Conservation (phyloP, 2,113 vertebrate genomes). For the Haplotaxodon microlepis region DNA sequence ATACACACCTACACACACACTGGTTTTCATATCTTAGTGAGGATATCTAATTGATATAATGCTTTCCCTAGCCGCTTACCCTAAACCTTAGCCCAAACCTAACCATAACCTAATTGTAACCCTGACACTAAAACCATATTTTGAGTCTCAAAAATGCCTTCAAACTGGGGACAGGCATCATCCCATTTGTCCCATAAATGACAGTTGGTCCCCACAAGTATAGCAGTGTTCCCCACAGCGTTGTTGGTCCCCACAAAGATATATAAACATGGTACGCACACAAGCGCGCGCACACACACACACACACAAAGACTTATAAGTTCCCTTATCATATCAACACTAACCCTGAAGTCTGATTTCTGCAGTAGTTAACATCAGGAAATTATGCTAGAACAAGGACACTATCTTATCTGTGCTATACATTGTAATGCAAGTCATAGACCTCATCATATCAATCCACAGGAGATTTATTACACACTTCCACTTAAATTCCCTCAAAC, state of each 20-base stretch:
- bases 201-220: not conserved
- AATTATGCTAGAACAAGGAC: not conserved
- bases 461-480: not conserved
- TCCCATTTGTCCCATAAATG: not conserved
- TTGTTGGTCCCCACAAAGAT: not conserved
- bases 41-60: not conserved
- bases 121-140: not conserved
- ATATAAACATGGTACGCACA: not conserved
- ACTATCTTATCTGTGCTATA: not conserved
- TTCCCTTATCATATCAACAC: not conserved
- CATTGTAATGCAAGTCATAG: not conserved
- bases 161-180: not conserved
- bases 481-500: not conserved
- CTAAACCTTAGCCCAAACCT: not conserved
- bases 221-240: not conserved
- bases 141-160: not conserved
- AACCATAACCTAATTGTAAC: not conserved
- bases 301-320: not conserved
- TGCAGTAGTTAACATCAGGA: not conserved
- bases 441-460: not conserved
- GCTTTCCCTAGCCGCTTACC: not conserved
- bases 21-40: not conserved
- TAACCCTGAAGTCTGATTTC: not conserved
- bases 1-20: not conserved
- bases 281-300: not conserved